Evolutionary conservation across 1,140 invertebrate species (phyloP), one percentile per base, ranked within the genome.

Genomic region (Drosophila kohkoa): DNA sequence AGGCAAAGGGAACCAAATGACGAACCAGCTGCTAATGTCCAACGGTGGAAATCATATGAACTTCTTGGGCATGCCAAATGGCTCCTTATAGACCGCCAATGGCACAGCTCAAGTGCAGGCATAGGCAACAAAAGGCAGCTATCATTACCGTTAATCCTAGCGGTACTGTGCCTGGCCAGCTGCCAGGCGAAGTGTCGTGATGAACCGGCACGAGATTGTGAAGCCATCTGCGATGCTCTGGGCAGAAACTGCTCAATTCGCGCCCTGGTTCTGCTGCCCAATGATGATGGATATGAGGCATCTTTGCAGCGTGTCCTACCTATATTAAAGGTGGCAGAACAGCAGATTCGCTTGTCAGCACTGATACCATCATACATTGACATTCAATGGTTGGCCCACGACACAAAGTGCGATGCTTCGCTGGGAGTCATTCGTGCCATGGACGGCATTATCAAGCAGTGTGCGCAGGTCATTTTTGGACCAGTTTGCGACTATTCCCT

Each of bases 401-500:
- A 96, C 83, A 96, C 96, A 79, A 93, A 93, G 28, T 96, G 96
- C 73, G 95, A 96, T 69, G 95, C 95, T 3, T 95, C 94, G 1
- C 94, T 95, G 79, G 95, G 95, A 0, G 94, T 95, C 28, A 94
- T 96, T 38, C 93, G 94, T 3, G 94, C 95, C 1, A 95, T 96
- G 72, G 95, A 96, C 75, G 95, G 95, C 5, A 95, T 95, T 77
- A 94, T 93, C 13, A 92, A 94, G 15, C 93, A 94, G 72, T 96
- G 95, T 91, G 94, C 95, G 0, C 95, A 96, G 77, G 94, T 96
- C 1, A 95, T 96, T 66, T 95, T 97, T 59, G 96, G 96, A 8
- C 96, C 96, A 1, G 94, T 95, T 1, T 97, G 96, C 79, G 96
- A 97, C 82, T 96, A 96, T 91, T 94, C 95, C 25, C 91, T 96